These are phyloP conservation scores for Catamblyrhynchus diadema DNA, from an alignment of 2,797 vertebrate species.

Conservation along the genomic window DNA sequence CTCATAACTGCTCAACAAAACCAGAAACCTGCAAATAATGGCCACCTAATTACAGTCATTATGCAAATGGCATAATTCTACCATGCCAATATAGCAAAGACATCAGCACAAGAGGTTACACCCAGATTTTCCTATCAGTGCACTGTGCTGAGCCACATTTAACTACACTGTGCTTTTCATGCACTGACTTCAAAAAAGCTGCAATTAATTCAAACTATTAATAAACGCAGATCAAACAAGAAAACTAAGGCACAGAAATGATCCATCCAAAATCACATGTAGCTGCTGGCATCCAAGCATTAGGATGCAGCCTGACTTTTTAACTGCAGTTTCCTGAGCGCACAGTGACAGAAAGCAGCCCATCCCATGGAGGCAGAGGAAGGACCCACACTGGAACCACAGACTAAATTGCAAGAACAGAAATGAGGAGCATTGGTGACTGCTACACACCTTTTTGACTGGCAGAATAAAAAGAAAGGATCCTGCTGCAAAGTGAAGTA, in stretches of 20 bases:
- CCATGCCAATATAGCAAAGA: not conserved
- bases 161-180: not conserved
- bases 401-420: not conserved
- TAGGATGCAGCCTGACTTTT: not conserved
- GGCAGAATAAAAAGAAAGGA: not conserved
- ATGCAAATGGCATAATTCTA: not conserved
- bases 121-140: rapidly evolving
- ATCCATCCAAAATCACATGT: not conserved
- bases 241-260: not conserved
- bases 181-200: not conserved
- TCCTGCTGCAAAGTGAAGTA: not conserved
- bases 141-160: not conserved
- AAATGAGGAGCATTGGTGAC: not conserved
- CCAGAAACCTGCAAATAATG: not conserved
- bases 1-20: not conserved
- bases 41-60: not conserved
- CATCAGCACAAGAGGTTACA: not conserved
- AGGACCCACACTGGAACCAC: not conserved
- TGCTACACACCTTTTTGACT: rapidly evolving
- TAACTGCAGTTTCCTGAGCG: not conserved
- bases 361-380: not conserved
- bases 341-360: not conserved
- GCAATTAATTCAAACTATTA: not conserved
- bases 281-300: not conserved
- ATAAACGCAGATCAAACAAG: not conserved